Percentiles rank a stretch among this genome's conserved stretches.
Evolutionary conservation across 2,888 invertebrate genomes (phyloP).

Genomic region (Belgica antarctica): DNA sequence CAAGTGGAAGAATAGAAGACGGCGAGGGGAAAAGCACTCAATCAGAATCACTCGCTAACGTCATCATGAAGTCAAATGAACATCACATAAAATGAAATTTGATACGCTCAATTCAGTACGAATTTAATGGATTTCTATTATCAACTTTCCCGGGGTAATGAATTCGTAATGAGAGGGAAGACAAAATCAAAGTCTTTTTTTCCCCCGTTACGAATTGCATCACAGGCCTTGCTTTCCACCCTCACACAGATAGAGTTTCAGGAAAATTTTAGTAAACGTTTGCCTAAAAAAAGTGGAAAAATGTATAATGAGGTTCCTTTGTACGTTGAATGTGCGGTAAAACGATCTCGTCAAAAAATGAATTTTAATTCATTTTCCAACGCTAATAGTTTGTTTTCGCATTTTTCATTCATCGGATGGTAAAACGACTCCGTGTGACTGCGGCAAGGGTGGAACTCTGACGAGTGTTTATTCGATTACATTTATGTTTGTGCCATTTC

Average conservation of each 20-base stretch:
- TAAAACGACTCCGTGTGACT: too few relatives aligned
- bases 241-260: constrained; percentile 34
- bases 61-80: constrained; percentile 46
- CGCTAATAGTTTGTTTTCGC: constrained; percentile 15
- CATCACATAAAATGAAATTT: constrained; percentile 54
- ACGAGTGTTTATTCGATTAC: constrained; percentile 42
- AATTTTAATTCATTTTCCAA: constrained; percentile 27
- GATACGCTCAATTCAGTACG: constrained; percentile 51
- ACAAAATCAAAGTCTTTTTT: constrained; percentile 26
- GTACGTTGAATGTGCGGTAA: constrained; percentile 5
- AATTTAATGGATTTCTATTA: constrained; percentile 43
- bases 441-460: constrained; percentile 22
- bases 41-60: constrained; percentile 11
- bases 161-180: constrained; percentile 38
- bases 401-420: too few relatives aligned
- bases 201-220: constrained; percentile 26
- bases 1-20: not conserved
- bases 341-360: constrained; percentile 31
- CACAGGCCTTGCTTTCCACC: not conserved
- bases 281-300: not conserved
- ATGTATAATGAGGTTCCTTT: constrained; percentile 1
- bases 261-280: not conserved
- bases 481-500: constrained; percentile 45
- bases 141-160: constrained; percentile 25
- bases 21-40: not conserved